phyloP scores from a whole-genome alignment of 2,113 vertebrate genomes.

The Thamnophis sirtalis region DNA sequence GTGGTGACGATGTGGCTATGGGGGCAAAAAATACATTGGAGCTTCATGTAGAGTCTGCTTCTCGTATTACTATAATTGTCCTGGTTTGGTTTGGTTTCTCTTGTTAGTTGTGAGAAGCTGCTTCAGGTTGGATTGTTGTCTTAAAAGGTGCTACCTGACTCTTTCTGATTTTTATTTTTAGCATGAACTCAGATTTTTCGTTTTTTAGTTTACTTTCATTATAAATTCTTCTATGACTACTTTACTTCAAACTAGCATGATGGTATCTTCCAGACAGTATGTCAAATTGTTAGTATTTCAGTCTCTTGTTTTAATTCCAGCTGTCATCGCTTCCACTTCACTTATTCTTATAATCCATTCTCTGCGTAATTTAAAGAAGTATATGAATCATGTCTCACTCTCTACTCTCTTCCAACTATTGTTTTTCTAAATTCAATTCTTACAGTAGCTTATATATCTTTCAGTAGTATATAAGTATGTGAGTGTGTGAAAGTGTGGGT shows the following conservation, averaged over 20 bases:
- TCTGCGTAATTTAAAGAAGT: neutral
- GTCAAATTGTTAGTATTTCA: neutral
- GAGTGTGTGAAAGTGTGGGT: neutral
- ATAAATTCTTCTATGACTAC: neutral
- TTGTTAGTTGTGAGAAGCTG: neutral
- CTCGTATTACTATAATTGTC: neutral
- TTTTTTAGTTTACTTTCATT: neutral
- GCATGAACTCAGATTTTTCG: neutral
- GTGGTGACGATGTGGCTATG: neutral
- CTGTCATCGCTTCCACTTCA: neutral
- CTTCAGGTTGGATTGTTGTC: neutral
- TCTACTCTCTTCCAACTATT: neutral
- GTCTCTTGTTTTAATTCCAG: neutral
- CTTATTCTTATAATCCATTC: neutral
- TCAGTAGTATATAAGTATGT: neutral
- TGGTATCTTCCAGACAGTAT: neutral
- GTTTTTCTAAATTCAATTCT: neutral
- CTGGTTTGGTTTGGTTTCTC: neutral
- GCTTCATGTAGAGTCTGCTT: neutral
- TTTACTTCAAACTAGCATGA: neutral
- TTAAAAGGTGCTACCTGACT: neutral
- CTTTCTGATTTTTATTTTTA: neutral
- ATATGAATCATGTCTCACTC: neutral
- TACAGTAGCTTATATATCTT: neutral
- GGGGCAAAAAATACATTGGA: neutral